Evolutionary conservation across 2,888 invertebrate species (phyloP).

Genomic region (Perithous albicinctus): DNA sequence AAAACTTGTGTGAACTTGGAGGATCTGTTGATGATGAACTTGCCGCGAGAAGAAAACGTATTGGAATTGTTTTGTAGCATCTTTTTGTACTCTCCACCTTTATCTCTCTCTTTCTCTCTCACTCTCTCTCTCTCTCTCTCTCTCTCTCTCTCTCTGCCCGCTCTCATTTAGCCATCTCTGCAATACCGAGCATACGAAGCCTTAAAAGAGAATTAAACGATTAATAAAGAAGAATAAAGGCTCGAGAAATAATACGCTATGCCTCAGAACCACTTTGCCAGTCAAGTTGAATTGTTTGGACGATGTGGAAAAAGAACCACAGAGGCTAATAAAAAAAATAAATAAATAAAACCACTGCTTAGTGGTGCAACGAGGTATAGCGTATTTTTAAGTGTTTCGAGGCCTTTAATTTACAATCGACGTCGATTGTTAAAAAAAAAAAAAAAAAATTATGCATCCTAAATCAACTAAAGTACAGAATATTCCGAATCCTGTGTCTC

Average conservation of each 20-base stretch:
- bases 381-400: slow-evolving; percentile 76
- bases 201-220: not conserved
- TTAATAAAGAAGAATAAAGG: slow-evolving; percentile 60
- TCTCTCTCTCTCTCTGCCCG: not conserved
- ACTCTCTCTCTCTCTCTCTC: slow-evolving; percentile 24
- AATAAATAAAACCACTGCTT: slow-evolving; percentile 44
- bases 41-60: slow-evolving; percentile 71
- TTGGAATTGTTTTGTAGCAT: slow-evolving; percentile 80
- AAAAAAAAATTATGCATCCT: slow-evolving; percentile 9
- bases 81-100: slow-evolving; percentile 72
- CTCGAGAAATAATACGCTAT: slow-evolving; percentile 71
- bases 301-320: not conserved
- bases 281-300: slow-evolving; percentile 25
- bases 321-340: not conserved
- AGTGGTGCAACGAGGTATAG: slow-evolving; percentile 65
- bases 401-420: slow-evolving; percentile 76
- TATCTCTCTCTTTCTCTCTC: not conserved
- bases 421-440: slow-evolving; percentile 72
- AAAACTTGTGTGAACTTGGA: slow-evolving; percentile 9
- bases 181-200: slow-evolving; percentile 8
- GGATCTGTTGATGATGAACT: slow-evolving; percentile 68
- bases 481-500: slow-evolving; percentile 51
- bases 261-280: slow-evolving; percentile 61
- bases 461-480: slow-evolving; percentile 70
- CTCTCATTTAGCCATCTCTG: not conserved